phyloP scores from a whole-genome alignment of 2,797 vertebrate genomes.

The Euthynnus affinis region DNA sequence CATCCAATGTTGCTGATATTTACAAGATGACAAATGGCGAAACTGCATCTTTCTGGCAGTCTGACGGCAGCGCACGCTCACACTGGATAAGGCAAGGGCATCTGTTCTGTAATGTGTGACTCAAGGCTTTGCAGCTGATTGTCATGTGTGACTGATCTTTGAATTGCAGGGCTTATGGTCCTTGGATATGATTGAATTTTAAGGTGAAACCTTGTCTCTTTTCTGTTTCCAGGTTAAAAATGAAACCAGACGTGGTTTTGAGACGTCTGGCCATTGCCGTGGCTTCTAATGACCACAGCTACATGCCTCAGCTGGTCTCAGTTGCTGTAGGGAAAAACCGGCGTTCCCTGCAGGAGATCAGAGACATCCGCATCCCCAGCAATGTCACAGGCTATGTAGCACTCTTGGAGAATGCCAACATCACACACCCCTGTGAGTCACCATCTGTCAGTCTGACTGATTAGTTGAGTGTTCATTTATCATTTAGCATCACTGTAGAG shows the following conservation, averaged over 20 bases:
- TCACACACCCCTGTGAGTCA: slow-evolving; percentile 96
- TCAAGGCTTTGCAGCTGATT: neutral
- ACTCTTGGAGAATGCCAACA: slow-evolving; percentile 96
- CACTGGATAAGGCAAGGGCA: slow-evolving; percentile 95
- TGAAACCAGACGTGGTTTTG: slow-evolving; percentile 96
- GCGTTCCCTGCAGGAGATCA: slow-evolving; percentile 93
- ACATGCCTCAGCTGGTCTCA: slow-evolving; percentile 98
- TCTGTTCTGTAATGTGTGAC: slow-evolving; percentile 3
- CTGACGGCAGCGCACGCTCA: slow-evolving; percentile 95
- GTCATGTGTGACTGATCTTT: neutral
- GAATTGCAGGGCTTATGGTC: neutral
- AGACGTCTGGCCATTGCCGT: slow-evolving; percentile 95
- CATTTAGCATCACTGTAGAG: neutral
- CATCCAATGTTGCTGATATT: slow-evolving; percentile 92
- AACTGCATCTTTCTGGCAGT: slow-evolving; percentile 96
- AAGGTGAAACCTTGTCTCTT: neutral
- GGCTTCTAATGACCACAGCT: slow-evolving; percentile 96
- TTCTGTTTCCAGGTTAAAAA: slow-evolving; percentile 89
- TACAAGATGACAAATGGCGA: slow-evolving; percentile 98
- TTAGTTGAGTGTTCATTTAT: slow-evolving; percentile 1
- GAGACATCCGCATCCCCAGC: slow-evolving; percentile 96
- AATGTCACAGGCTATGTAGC: slow-evolving; percentile 97
- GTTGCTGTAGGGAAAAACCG: slow-evolving; percentile 94
- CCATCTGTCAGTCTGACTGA: slow-evolving; percentile 25
- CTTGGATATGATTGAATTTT: neutral